Conservation (phyloP, 2,113 vertebrate species). For the Opisthocomus hoazin region DNA sequence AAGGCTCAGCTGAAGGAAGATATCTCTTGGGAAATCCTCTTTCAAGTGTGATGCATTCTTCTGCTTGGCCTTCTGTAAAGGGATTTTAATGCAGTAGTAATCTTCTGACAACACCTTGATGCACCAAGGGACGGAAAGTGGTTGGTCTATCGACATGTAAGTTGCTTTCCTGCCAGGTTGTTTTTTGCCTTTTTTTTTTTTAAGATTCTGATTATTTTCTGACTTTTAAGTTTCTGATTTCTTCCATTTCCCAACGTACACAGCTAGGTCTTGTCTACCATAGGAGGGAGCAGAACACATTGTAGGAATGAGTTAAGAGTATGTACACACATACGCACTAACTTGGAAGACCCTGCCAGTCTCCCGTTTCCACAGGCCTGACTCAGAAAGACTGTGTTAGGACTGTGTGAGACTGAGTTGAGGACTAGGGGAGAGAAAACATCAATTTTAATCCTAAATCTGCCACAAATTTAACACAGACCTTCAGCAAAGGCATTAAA, state of each 20-base stretch:
- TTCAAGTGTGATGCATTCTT: conserved; percentile 30
- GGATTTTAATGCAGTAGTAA: conserved; percentile 1
- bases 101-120: background rate
- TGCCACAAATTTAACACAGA: background rate
- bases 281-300: background rate
- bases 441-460: background rate
- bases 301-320: background rate
- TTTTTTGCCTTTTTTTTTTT: background rate
- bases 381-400: background rate
- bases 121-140: conserved; percentile 1
- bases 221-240: too few relatives aligned
- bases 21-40: conserved; percentile 14
- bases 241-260: background rate
- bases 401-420: background rate
- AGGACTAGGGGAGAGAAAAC: background rate
- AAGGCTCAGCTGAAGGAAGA: conserved; percentile 23
- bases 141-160: background rate
- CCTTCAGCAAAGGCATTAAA: background rate
- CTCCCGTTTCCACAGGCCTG: background rate
- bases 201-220: too few relatives aligned
- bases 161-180: background rate
- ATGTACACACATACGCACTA: too few relatives aligned
- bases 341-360: background rate
- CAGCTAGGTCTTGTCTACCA: background rate
- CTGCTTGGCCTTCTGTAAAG: background rate